These are phyloP conservation scores for Aselliscus stoliczkanus DNA, from an alignment of 2,797 vertebrate genomes.

Conservation along the genomic window DNA sequence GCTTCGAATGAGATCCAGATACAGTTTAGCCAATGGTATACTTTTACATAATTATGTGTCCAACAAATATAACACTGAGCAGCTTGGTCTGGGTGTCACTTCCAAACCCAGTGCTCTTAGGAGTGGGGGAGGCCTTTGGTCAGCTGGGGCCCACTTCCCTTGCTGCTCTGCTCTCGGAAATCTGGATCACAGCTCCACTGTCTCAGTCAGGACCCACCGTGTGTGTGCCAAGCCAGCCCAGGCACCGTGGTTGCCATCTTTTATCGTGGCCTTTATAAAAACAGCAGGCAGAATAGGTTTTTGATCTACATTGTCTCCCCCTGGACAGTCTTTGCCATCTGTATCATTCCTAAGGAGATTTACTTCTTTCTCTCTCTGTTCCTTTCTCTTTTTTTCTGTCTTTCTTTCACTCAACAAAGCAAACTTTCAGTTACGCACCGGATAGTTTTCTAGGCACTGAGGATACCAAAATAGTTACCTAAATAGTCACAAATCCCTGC, in stretches of 20 bases:
- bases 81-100: not conserved
- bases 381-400: not conserved
- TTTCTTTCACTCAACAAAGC: not conserved
- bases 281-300: not conserved
- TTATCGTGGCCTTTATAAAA: not conserved
- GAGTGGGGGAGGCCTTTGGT: not conserved
- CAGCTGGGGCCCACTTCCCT: not conserved
- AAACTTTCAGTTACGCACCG: not conserved
- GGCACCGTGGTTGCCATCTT: not conserved
- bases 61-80: not conserved
- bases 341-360: not conserved
- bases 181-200: too few species aligned
- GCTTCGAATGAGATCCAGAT: not conserved
- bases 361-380: not conserved
- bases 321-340: not conserved
- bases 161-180: not conserved
- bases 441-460: not conserved
- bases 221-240: not conserved
- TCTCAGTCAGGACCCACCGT: not conserved
- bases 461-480: not conserved
- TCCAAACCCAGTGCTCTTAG: not conserved
- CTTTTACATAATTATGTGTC: not conserved
- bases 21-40: not conserved
- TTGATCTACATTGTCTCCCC: not conserved
- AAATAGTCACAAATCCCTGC: not conserved